Percentiles rank a stretch among this genome's conserved stretches.
phyloP scores from a whole-genome alignment of 2,113 vertebrate genomes.

The Seriola aureovittata region DNA sequence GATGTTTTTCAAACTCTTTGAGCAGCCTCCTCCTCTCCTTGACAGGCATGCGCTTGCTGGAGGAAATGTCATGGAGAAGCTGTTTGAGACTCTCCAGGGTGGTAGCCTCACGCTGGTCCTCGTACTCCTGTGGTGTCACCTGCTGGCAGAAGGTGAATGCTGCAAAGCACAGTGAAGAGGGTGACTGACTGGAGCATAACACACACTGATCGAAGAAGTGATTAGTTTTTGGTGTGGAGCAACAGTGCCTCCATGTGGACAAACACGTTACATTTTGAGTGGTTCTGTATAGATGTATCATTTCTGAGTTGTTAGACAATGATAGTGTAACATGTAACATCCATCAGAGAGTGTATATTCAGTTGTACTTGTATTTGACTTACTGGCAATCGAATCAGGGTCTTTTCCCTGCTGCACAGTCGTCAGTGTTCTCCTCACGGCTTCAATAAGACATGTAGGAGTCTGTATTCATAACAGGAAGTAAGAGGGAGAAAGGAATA shows the following conservation, averaged over 20 bases:
- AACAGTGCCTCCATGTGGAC: slow-evolving; percentile 27
- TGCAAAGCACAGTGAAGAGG: slow-evolving; percentile 62
- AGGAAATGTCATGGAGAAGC: slow-evolving; percentile 81
- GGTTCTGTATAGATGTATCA: not conserved
- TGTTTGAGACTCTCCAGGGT: slow-evolving; percentile 81
- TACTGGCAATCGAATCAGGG: slow-evolving; percentile 84
- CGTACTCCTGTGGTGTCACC: slow-evolving; percentile 84
- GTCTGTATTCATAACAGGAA: slow-evolving; percentile 74
- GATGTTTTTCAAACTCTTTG: slow-evolving; percentile 88
- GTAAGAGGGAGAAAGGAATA: not conserved
- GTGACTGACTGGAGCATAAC: not conserved
- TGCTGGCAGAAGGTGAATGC: slow-evolving; percentile 89
- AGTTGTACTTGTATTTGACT: slow-evolving; percentile 10
- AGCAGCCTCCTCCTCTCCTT: slow-evolving; percentile 86
- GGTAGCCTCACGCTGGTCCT: slow-evolving; percentile 82
- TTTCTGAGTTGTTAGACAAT: not conserved
- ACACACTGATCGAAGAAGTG: not conserved
- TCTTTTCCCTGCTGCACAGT: slow-evolving; percentile 86
- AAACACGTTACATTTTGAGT: not conserved
- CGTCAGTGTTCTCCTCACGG: slow-evolving; percentile 84
- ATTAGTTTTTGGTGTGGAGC: not conserved
- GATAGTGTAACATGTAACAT: not conserved
- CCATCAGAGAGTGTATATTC: not conserved
- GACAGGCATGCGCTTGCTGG: slow-evolving; percentile 68
- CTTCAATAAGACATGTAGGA: slow-evolving; percentile 84